These are phyloP conservation scores for Liposcelis brunnea DNA, from an alignment of 2,888 invertebrate genomes.

Conservation along the genomic window DNA sequence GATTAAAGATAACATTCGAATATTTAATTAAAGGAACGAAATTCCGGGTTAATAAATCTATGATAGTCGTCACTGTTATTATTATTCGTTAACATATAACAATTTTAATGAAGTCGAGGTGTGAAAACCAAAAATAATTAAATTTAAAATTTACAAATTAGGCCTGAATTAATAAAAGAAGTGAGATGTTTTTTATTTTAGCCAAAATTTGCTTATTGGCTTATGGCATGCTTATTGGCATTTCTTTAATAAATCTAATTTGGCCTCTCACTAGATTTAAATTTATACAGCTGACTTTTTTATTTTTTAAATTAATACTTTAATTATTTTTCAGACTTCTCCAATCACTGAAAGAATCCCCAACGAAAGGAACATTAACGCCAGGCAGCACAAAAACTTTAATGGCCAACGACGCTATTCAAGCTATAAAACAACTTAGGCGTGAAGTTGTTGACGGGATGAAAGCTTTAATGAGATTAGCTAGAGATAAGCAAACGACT, in stretches of 20 bases:
- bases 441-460: slow-evolving; percentile 62
- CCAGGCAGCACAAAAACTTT: slow-evolving; percentile 60
- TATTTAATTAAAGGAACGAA: too few relatives aligned
- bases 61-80: too few relatives aligned
- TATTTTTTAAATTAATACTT: background rate
- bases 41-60: too few relatives aligned
- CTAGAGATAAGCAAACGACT: slow-evolving; percentile 53
- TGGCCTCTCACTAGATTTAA: slow-evolving; percentile 4
- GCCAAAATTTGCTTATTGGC: background rate
- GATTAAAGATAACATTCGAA: too few relatives aligned
- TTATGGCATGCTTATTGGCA: too few relatives aligned
- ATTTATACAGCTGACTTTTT: background rate
- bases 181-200: too few relatives aligned
- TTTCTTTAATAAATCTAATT: slow-evolving; percentile 7
- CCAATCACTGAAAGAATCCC: slow-evolving; percentile 64
- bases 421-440: slow-evolving; percentile 56
- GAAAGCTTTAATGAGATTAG: slow-evolving; percentile 52
- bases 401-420: slow-evolving; percentile 65
- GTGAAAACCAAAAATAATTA: too few relatives aligned
- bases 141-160: too few relatives aligned
- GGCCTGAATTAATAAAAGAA: too few relatives aligned
- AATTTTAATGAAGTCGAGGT: too few relatives aligned
- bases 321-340: slow-evolving; percentile 38
- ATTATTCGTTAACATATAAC: too few relatives aligned
- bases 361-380: slow-evolving; percentile 37